phyloP scores from a whole-genome alignment of 2,797 vertebrate species.

The Myiotriccus ornatus region DNA sequence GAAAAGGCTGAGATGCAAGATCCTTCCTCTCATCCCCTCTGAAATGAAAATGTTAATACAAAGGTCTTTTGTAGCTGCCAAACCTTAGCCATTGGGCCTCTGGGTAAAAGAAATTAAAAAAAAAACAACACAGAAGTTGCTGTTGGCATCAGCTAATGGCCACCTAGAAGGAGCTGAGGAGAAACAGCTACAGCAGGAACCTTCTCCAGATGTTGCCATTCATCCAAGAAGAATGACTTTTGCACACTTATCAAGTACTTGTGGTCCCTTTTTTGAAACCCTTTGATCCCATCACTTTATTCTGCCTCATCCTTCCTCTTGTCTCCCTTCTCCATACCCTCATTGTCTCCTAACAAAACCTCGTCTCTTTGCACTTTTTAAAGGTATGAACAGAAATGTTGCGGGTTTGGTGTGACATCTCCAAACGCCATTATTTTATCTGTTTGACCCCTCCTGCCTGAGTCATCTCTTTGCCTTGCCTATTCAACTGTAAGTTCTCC shows the following conservation, averaged over 20 bases:
- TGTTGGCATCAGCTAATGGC: neutral
- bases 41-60: neutral
- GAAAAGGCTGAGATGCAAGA: neutral
- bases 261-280: neutral
- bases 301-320: neutral
- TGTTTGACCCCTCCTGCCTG: neutral
- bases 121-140: neutral
- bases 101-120: neutral
- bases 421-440: neutral
- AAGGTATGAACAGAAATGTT: neutral
- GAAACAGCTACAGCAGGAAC: neutral
- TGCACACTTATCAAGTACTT: neutral
- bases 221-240: neutral
- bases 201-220: neutral
- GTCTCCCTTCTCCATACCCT: neutral
- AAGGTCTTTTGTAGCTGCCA: neutral
- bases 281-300: neutral
- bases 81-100: neutral
- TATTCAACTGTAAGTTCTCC: neutral
- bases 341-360: neutral
- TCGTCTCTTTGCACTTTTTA: neutral
- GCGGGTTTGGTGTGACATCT: neutral
- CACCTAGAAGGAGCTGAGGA: neutral
- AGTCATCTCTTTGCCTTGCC: neutral
- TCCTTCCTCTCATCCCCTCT: neutral